Conservation (phyloP, 2,797 vertebrate genomes). For the Sebastes trivittatus region DNA sequence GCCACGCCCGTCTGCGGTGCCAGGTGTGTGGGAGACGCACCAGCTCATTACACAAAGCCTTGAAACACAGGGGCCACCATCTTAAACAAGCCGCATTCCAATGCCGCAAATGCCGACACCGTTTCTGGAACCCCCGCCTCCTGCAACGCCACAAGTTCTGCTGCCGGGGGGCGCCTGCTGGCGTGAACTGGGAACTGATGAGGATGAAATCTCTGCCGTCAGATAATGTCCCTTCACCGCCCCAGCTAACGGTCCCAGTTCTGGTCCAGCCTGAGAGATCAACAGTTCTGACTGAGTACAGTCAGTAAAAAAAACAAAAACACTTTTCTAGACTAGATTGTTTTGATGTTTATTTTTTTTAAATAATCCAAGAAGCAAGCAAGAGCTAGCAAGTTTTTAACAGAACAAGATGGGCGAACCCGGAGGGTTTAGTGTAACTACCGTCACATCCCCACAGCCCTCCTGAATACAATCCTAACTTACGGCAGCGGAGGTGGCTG, state of each 20-base stretch:
- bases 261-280: constrained; percentile 76
- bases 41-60: constrained; percentile 73
- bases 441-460: constrained; percentile 9
- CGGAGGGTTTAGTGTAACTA: constrained; percentile 51
- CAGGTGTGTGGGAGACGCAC: constrained; percentile 76
- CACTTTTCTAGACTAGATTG: constrained; percentile 73
- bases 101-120: constrained; percentile 80
- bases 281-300: constrained; percentile 79
- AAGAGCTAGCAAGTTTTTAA: constrained; percentile 71
- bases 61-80: constrained; percentile 81
- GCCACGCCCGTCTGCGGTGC: constrained; percentile 76
- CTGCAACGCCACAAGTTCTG: constrained; percentile 80
- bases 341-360: constrained; percentile 73
- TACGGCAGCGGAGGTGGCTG: constrained; percentile 45
- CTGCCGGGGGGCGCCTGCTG: constrained; percentile 62
- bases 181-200: constrained; percentile 59
- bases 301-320: constrained; percentile 63
- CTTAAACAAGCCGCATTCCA: constrained; percentile 77
- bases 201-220: constrained; percentile 49
- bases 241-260: constrained; percentile 48
- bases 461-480: constrained; percentile 18
- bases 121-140: constrained; percentile 82
- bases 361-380: constrained; percentile 62
- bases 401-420: constrained; percentile 1
- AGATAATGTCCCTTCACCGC: constrained; percentile 41